phyloP scores from a whole-genome alignment of 2,888 invertebrate genomes.

The Apomyelois bistriatella region DNA sequence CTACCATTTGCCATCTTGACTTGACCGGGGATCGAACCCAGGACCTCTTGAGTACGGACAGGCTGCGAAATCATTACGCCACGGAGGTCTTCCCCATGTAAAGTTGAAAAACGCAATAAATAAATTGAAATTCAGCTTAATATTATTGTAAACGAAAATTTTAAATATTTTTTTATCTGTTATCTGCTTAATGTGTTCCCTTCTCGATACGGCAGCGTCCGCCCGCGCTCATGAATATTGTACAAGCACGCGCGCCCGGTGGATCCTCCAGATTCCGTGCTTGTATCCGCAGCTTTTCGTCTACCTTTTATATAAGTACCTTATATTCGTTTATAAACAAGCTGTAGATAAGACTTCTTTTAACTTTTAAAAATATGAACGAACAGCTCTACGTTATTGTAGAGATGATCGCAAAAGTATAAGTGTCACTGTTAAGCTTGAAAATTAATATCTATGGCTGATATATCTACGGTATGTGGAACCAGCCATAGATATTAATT shows the following conservation, averaged over 20 bases:
- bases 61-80: too few relatives aligned
- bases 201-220: constrained; percentile 31
- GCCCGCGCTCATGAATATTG: constrained; percentile 62
- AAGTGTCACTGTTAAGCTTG: neutral
- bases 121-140: too few relatives aligned
- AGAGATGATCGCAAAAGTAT: too few relatives aligned
- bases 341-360: constrained; percentile 26
- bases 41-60: too few relatives aligned
- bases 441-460: neutral
- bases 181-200: neutral
- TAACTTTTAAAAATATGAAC: neutral
- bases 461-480: too few relatives aligned
- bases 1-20: too few relatives aligned
- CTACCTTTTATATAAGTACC: constrained; percentile 36
- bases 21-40: too few relatives aligned
- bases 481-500: too few relatives aligned
- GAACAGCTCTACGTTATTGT: too few relatives aligned
- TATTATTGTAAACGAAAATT: too few relatives aligned
- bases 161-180: neutral
- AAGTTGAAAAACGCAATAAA: too few relatives aligned
- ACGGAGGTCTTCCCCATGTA: too few relatives aligned
- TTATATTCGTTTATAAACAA: constrained; percentile 37
- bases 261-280: constrained; percentile 55
- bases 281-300: constrained; percentile 44
- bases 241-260: constrained; percentile 48